Percentiles rank a stretch among this genome's conserved stretches.
Evolutionary conservation across 2,888 invertebrate species (phyloP).

Genomic region (Epinotia nisella): DNA sequence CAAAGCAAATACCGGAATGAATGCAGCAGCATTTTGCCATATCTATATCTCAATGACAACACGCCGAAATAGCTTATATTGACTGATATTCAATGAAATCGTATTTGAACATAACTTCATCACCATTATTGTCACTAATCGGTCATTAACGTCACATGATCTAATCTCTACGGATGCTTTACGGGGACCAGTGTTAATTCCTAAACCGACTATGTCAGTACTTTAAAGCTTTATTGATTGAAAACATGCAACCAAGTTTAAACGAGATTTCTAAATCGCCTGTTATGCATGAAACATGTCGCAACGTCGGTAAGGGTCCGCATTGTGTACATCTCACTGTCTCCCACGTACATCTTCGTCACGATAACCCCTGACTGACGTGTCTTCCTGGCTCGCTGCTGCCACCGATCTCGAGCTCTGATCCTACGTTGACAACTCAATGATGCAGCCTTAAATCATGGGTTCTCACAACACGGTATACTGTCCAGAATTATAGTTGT

Average conservation of each 20-base stretch:
- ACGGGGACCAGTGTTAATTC: background rate
- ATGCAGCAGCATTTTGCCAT: background rate
- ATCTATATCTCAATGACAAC: background rate
- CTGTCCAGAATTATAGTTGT: constrained; percentile 10
- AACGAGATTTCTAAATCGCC: background rate
- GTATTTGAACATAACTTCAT: background rate
- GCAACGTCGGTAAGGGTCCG: constrained; percentile 17
- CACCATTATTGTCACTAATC: background rate
- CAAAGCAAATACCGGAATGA: background rate
- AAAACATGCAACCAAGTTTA: background rate
- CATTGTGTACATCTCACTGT: constrained; percentile 28
- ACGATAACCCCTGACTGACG: constrained; percentile 54
- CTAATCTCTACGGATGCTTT: background rate
- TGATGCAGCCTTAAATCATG: constrained; percentile 46
- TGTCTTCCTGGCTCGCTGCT: constrained; percentile 44
- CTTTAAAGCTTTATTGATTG: background rate
- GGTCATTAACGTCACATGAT: background rate
- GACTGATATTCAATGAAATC: background rate
- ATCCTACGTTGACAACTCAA: constrained; percentile 48
- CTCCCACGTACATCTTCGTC: constrained; percentile 58
- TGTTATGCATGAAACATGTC: constrained; percentile 5
- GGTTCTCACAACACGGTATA: constrained; percentile 33
- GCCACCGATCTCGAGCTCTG: constrained; percentile 37
- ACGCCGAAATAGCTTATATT: background rate
- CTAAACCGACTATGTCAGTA: background rate